Conservation (phyloP, 2,888 invertebrate genomes). For the Cancer borealis region DNA sequence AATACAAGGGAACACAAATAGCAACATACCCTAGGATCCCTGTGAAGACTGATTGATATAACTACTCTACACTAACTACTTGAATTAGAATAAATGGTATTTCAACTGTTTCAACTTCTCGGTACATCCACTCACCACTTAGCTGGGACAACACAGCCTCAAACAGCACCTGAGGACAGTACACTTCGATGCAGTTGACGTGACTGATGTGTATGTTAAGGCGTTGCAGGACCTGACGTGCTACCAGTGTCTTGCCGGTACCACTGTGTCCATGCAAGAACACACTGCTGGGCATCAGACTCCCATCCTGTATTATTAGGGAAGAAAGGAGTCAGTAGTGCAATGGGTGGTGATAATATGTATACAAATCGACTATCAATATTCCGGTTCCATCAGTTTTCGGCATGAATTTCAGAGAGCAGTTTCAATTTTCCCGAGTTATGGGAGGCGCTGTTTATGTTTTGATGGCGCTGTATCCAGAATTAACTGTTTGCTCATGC, state of each 20-base stretch:
- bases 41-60: no score
- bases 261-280: conserved; percentile 91
- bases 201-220: conserved; percentile 87
- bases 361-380: no score
- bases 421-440: no score
- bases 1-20: no score
- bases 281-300: conserved; percentile 84
- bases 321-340: background rate
- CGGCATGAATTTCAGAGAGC: no score
- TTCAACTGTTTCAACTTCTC: background rate
- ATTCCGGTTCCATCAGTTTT: no score
- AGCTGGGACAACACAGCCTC: conserved; percentile 87
- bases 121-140: conserved; percentile 78
- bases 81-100: background rate
- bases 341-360: no score
- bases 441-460: no score
- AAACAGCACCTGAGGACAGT: conserved; percentile 87
- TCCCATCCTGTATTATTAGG: conserved; percentile 54
- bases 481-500: no score
- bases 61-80: no score
- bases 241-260: conserved; percentile 89
- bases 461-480: no score
- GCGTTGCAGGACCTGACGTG: conserved; percentile 84
- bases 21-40: no score
- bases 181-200: conserved; percentile 91